These are phyloP conservation scores for Ambastaia sidthimunki DNA, from an alignment of 2,797 vertebrate species.

Conservation along the genomic window DNA sequence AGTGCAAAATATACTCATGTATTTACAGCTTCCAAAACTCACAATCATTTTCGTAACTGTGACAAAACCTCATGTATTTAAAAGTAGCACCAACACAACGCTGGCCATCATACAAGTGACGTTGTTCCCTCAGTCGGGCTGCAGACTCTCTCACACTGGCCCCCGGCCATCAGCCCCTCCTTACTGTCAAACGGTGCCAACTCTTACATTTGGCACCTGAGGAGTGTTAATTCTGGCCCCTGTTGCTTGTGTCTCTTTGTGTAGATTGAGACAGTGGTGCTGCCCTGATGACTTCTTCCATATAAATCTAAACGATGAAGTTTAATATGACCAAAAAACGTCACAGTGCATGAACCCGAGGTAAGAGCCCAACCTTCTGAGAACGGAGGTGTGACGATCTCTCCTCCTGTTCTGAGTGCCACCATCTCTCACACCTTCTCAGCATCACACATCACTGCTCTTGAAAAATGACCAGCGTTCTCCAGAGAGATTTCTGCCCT, in stretches of 20 bases:
- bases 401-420: slow-evolving; percentile 26
- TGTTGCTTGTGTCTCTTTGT: neutral
- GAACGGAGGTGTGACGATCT: neutral
- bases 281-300: slow-evolving; percentile 16
- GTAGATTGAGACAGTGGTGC: neutral
- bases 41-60: too few relatives aligned
- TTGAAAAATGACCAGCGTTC: slow-evolving; percentile 47
- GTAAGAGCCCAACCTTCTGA: slow-evolving; percentile 22
- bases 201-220: neutral
- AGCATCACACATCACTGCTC: slow-evolving; percentile 28
- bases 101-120: neutral
- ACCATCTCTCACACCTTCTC: slow-evolving; percentile 42
- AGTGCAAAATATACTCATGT: too few relatives aligned
- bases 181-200: neutral
- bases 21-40: too few relatives aligned
- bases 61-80: too few relatives aligned
- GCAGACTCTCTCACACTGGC: neutral
- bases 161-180: neutral
- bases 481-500: slow-evolving; percentile 32
- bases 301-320: neutral
- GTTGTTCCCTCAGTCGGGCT: neutral
- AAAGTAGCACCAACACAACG: too few relatives aligned
- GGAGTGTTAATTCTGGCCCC: neutral
- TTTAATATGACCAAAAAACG: slow-evolving; percentile 14
- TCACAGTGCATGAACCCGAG: slow-evolving; percentile 12